phyloP scores from a whole-genome alignment of 2,113 vertebrate species.

The Corynorhinus townsendii region DNA sequence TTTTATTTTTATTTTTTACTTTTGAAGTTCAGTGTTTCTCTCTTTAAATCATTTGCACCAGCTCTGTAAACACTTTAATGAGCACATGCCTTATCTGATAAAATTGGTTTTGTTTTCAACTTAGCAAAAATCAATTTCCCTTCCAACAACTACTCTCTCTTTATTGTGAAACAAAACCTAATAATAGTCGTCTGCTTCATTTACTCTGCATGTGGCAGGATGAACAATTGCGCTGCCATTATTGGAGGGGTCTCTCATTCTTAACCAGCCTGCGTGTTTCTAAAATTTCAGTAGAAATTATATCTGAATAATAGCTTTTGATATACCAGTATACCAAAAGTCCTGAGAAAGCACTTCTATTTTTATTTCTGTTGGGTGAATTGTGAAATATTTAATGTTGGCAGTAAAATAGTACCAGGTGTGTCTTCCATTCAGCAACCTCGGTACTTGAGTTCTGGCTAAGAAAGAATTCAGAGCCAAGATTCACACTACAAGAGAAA shows the following conservation, averaged over 20 bases:
- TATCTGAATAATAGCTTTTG: not conserved
- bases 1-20: not conserved
- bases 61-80: not conserved
- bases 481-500: not conserved
- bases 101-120: not conserved
- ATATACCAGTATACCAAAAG: not conserved
- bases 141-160: not conserved
- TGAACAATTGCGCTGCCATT: accelerated
- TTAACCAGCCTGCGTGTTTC: not conserved
- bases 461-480: not conserved
- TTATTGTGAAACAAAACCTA: not conserved
- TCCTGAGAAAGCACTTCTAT: not conserved
- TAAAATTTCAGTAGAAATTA: not conserved
- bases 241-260: accelerated
- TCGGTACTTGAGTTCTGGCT: not conserved
- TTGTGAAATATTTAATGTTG: not conserved
- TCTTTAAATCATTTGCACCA: not conserved
- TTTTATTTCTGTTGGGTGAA: not conserved
- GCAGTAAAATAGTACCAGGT: not conserved
- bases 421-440: not conserved
- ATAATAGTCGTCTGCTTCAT: accelerated
- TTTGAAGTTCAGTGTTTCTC: not conserved
- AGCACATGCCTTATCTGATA: not conserved
- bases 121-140: not conserved
- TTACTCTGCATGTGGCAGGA: too few species aligned